phyloP scores from a whole-genome alignment of 1,140 invertebrate genomes.

The Dendroctonus ponderosae region DNA sequence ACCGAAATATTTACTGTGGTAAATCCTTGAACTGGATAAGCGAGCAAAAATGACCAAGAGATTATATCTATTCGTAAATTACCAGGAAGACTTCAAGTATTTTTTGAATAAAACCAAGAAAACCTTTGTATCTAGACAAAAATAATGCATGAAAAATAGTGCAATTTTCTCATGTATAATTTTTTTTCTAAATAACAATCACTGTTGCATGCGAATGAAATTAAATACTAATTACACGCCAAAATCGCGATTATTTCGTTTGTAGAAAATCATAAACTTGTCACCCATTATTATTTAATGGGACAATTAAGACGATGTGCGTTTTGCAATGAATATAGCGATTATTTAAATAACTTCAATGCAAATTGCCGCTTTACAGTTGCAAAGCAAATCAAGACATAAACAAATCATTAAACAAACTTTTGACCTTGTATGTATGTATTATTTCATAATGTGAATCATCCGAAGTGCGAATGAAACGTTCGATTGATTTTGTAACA shows the following conservation, averaged over 20 bases:
- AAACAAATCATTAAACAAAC: constrained; percentile 6
- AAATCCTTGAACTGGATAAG: no score
- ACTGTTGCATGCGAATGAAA: background rate
- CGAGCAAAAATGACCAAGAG: no score
- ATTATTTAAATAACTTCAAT: constrained; percentile 17
- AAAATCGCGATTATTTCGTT: background rate
- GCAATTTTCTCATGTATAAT: background rate
- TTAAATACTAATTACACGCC: background rate
- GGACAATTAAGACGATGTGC: background rate
- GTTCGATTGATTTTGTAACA: constrained; percentile 5
- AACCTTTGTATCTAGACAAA: no score
- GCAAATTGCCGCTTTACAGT: constrained; percentile 1
- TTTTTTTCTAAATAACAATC: background rate
- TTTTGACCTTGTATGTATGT: constrained; percentile 10
- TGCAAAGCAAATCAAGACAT: background rate
- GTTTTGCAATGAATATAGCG: constrained; percentile 8
- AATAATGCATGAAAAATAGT: background rate
- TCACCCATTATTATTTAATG: background rate
- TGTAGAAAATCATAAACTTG: background rate
- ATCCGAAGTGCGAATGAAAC: constrained; percentile 8
- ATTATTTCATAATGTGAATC: constrained; percentile 8
- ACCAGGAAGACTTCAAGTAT: no score
- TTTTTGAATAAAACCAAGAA: no score
- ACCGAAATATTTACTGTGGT: no score
- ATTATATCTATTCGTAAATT: no score